Conservation (phyloP, 2,113 vertebrate genomes). For the Dendrocopos noguchii region DNA sequence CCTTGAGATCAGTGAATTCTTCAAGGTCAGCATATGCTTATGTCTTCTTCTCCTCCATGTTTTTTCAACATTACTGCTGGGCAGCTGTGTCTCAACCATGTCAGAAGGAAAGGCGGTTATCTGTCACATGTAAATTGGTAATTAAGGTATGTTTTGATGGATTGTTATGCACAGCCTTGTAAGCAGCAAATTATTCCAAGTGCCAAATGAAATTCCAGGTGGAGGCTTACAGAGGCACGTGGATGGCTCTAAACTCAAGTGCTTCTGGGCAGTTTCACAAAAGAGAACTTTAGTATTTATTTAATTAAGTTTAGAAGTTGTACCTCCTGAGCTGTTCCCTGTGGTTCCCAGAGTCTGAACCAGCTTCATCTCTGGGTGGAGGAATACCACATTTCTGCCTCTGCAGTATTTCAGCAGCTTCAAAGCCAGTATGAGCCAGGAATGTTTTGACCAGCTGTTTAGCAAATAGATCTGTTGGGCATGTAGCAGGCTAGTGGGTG, state of each 20-base stretch:
- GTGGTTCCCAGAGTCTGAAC: neutral
- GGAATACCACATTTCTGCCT: neutral
- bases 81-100: conserved; percentile 24
- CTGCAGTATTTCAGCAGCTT: neutral
- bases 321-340: neutral
- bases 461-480: neutral
- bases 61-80: conserved; percentile 88
- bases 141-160: conserved; percentile 84
- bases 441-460: neutral
- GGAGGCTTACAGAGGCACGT: neutral
- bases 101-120: conserved; percentile 15
- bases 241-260: neutral
- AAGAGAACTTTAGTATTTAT: neutral
- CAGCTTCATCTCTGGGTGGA: neutral
- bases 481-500: too few relatives aligned
- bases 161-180: neutral
- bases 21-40: conserved; percentile 88
- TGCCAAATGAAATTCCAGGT: neutral
- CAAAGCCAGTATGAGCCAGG: neutral
- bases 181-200: neutral
- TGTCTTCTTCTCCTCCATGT: conserved; percentile 87
- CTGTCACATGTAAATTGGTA: conserved; percentile 82
- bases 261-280: neutral
- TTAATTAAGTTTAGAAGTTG: neutral
- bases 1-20: conserved; percentile 87